Base-by-base conservation (phyloP, 2,888 invertebrate genomes). In the Trypoxylon attenuatum region DNA sequence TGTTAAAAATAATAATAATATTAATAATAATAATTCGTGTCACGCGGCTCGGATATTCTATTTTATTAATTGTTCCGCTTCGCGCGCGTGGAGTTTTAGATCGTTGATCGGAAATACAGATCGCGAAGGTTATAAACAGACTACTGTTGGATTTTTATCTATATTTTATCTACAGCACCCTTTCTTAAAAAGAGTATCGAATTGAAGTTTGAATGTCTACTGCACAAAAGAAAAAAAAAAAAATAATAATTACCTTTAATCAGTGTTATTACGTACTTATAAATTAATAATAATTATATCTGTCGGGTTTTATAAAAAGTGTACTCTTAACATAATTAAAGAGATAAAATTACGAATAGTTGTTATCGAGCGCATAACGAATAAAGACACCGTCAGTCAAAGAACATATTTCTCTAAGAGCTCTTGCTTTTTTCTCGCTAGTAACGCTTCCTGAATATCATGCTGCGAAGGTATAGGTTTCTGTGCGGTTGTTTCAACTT, bases 401-500 rank as follows among this genome's bases (percentile, higher is more conserved):
- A 81, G 73, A 72, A 83, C 93, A 87, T 96, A 98, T 87, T 93
- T 94, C 77, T 94, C 94, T 62, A 99, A 85, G 39, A 99, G 89
- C 87, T 98, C 97, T 85, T 94, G 94, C 87, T 99, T 99, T 87
- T 97, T 96, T 81, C 96, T 92, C 71, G 92, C 91, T 0, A 99
- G 89, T 56, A 99, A 88, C 0, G 98, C 98, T 80, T 95, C 94
- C 84, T 98, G 97, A 68, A 99, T 94, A 86, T 98, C 97, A 87
- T 94, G 93, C 87, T 98, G 98, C 10, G 96, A 94, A 0, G 98
- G 98, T 25, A 99, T 96, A 5, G 96, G 93, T 43, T 97, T 97
- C 85, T 97, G 96, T 16, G 94, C 93, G 4, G 93, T 93, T 2
- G 71, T 77, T 56, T 77, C 73, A 13, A 74, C 92, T 76, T 93